A percentile compares a stretch with the other conserved stretches of the same genome.
phyloP scores from a whole-genome alignment of 2,113 vertebrate species.

The Callipepla californica region DNA sequence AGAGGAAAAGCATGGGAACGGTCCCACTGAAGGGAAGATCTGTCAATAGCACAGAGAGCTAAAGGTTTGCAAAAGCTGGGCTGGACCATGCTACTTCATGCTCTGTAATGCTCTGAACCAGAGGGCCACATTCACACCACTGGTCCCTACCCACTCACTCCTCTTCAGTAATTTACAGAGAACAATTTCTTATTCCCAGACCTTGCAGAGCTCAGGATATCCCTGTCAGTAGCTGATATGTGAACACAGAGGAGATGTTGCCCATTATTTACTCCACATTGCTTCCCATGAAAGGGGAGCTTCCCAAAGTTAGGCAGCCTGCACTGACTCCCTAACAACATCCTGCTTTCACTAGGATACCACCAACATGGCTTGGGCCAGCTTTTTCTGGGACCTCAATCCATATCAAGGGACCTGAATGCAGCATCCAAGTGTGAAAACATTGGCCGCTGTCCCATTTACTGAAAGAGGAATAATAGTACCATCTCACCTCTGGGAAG shows the following conservation, averaged over 20 bases:
- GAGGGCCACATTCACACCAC: neutral
- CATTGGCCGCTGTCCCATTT: conserved; percentile 14
- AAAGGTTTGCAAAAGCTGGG: neutral
- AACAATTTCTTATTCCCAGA: too few relatives aligned
- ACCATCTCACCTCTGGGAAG: conserved; percentile 33
- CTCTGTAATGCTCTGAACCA: neutral
- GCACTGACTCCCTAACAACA: neutral
- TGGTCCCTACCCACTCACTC: neutral
- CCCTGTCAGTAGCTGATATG: neutral
- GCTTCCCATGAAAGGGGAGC: neutral
- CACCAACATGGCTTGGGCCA: neutral
- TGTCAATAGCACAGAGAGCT: neutral
- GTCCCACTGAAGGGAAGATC: neutral
- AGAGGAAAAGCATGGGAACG: neutral
- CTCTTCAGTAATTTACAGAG: neutral
- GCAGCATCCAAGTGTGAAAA: conserved; percentile 29
- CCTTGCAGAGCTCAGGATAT: neutral
- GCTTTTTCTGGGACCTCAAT: neutral
- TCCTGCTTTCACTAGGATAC: neutral
- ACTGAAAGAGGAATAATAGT: conserved; percentile 29
- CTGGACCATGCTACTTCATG: neutral
- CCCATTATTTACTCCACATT: neutral
- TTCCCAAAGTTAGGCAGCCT: neutral
- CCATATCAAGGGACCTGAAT: neutral
- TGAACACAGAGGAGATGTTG: neutral